phyloP scores from a whole-genome alignment of 2,888 invertebrate species.

The Ormia ochracea region DNA sequence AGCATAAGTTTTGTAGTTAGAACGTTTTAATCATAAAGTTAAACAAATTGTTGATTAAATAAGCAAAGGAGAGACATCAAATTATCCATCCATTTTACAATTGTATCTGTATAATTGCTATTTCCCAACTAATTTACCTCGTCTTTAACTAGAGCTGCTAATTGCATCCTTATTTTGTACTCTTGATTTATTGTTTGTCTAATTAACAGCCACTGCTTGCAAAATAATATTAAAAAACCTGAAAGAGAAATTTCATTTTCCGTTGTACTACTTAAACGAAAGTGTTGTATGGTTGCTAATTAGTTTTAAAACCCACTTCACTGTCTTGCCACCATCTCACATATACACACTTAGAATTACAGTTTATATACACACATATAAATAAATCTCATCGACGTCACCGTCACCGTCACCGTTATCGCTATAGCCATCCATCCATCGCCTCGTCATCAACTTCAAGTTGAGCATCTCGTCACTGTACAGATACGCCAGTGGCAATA shows the following conservation, averaged over 20 bases:
- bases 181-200: slow-evolving; percentile 31
- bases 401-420: slow-evolving; percentile 23
- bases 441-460: too few relatives aligned
- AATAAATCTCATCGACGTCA: slow-evolving; percentile 32
- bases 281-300: slow-evolving; percentile 51
- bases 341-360: not conserved
- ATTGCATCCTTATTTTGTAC: slow-evolving; percentile 23
- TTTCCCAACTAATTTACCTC: slow-evolving; percentile 34
- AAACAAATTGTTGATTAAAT: not conserved
- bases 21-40: not conserved
- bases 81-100: slow-evolving; percentile 52
- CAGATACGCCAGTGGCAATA: slow-evolving; percentile 45
- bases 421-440: not conserved
- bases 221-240: not conserved
- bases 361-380: not conserved
- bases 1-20: slow-evolving; percentile 21
- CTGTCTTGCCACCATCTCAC: not conserved
- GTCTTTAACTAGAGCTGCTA: slow-evolving; percentile 21
- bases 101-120: slow-evolving; percentile 13
- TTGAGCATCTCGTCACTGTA: slow-evolving; percentile 43
- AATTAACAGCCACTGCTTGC: slow-evolving; percentile 19
- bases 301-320: slow-evolving; percentile 18
- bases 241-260: not conserved
- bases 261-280: slow-evolving; percentile 22
- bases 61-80: slow-evolving; percentile 24